Percentiles rank a stretch among this genome's conserved stretches.
Evolutionary conservation across 1,140 invertebrate species (phyloP).

Genomic region (Zelostemma sp.): DNA sequence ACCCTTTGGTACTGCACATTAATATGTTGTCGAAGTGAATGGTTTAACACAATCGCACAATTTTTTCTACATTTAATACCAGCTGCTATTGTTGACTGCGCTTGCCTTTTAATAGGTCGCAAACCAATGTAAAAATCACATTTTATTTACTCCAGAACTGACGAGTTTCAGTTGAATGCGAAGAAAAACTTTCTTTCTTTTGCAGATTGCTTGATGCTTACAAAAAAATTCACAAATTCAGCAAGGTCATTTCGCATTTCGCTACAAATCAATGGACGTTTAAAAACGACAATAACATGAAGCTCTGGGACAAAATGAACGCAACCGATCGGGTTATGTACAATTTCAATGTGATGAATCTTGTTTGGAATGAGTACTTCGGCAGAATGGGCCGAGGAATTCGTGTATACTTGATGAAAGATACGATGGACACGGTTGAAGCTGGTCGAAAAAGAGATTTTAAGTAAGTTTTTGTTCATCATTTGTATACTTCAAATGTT

Average conservation of each 20-base stretch:
- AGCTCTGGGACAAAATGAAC: too few relatives aligned
- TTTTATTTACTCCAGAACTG: too few relatives aligned
- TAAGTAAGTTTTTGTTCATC: conserved; percentile 46
- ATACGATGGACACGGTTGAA: conserved; percentile 59
- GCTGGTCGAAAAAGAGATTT: conserved; percentile 29
- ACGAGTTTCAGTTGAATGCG: too few relatives aligned
- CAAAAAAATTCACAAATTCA: conserved; percentile 72
- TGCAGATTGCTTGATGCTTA: conserved; percentile 72
- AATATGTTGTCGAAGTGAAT: conserved; percentile 61
- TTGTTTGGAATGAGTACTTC: conserved; percentile 69
- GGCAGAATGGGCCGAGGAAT: conserved; percentile 64
- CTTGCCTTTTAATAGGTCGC: conserved; percentile 52
- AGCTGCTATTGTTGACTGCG: conserved; percentile 59
- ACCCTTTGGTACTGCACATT: conserved; percentile 73
- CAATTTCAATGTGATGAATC: conserved; percentile 60
- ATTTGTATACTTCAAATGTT: background rate
- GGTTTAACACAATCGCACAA: conserved; percentile 67
- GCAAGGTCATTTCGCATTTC: conserved; percentile 73
- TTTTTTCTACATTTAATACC: conserved; percentile 66
- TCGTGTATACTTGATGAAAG: conserved; percentile 67
- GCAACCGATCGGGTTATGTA: conserved; percentile 69
- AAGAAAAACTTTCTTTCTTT: too few relatives aligned
- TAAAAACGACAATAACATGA: conserved; percentile 69
- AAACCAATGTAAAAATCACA: conserved; percentile 61
- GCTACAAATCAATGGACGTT: conserved; percentile 74